Base-by-base conservation (phyloP, 2,797 vertebrate species). In the Falco berigora region DNA sequence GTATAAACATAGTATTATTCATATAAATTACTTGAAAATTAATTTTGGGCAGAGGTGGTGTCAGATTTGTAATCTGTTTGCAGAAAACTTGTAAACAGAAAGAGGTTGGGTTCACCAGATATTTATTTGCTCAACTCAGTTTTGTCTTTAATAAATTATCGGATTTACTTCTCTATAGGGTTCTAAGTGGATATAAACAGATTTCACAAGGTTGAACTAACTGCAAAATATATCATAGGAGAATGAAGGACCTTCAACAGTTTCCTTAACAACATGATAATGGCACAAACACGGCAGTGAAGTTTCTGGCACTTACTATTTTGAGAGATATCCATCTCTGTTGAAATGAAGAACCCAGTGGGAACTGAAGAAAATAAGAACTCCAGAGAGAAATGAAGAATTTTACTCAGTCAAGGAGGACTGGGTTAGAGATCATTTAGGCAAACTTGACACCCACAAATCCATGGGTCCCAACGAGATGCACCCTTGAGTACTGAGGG, bases 191-290 rank as follows among this genome's bases (percentile, higher is more conserved):
- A 25, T 92, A 88, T 67, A 90, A 95, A 84, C 27, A 84, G 23
- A 74, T 75, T 66, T 77, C 69, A 90, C 28, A 88, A 86, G 40
- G 52, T 83, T 92, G 34, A 58, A 50, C 42, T 86, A 71, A 80
- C 64, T 53, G 46, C 64, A 88, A 72, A 75, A 81, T 59, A 94
- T 67, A 80, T 53, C 28, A 67, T 7, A 7, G 36, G 38, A 91
- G 67, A 85, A 88, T 11, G 28, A 89, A 86, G 38, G 34, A 73
- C 38, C 34, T 50, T 82, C 52, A 66, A 42, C 59, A 78, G 74
- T 93, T 92, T 88, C 61, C 58, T 86, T 91, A 92, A 95, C 83
- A 84, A 86, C 72, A 55, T 4, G n/a, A 63, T 67, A 90, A 92
- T 19, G 32, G 42, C 62, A 68, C 10, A 88, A 90, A 86, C 21